Percentiles rank a stretch among this genome's conserved stretches.
Evolutionary conservation across 2,113 vertebrate genomes (phyloP).

Genomic region (Rhinoderma darwinii): DNA sequence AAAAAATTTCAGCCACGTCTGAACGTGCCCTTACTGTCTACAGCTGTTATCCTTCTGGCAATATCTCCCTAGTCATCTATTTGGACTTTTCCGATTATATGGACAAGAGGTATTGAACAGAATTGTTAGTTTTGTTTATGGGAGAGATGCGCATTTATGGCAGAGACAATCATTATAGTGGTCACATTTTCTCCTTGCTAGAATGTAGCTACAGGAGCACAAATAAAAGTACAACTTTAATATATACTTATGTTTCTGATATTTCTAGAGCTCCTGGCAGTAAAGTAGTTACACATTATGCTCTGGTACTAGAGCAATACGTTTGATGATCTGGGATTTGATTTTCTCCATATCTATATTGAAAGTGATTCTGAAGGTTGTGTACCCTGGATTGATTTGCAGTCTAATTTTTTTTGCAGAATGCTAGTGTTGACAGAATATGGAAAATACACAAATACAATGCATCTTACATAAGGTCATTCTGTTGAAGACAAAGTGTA

Average conservation of each 20-base stretch:
- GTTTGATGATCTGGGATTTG: neutral
- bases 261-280: neutral
- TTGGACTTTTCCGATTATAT: too few relatives aligned
- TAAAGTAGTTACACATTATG: neutral
- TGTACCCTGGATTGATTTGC: neutral
- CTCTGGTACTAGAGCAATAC: neutral
- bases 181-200: too few relatives aligned
- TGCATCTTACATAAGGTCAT: neutral
- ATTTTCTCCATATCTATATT: slow-evolving; percentile 20
- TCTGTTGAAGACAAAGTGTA: slow-evolving; percentile 1
- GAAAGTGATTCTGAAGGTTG: neutral
- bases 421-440: neutral
- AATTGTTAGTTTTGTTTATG: too few relatives aligned
- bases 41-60: neutral
- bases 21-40: neutral
- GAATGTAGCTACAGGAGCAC: too few relatives aligned
- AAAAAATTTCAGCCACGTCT: too few relatives aligned
- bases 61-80: too few relatives aligned
- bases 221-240: too few relatives aligned
- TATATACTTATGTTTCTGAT: too few relatives aligned
- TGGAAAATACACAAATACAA: slow-evolving; percentile 4
- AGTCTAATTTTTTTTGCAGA: neutral
- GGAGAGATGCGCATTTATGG: too few relatives aligned
- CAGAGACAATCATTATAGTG: too few relatives aligned
- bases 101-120: too few relatives aligned